These are phyloP conservation scores for Sciaenops ocellatus DNA, from an alignment of 2,797 vertebrate genomes.

Conservation along the genomic window DNA sequence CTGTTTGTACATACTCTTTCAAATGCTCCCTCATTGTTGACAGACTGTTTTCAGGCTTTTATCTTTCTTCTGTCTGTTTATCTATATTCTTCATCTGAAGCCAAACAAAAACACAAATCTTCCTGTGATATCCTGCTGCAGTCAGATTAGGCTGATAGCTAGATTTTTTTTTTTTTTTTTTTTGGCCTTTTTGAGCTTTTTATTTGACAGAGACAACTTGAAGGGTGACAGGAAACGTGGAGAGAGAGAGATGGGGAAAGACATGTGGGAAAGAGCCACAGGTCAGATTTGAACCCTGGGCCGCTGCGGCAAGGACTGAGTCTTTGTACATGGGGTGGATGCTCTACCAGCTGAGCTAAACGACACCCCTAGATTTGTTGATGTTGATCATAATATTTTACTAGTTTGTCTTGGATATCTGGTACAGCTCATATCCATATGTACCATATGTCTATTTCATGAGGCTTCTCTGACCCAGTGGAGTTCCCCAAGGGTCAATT, in stretches of 20 bases:
- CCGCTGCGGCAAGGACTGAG: too few relatives aligned
- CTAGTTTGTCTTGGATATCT: not conserved
- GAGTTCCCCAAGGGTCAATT: slow-evolving; percentile 3
- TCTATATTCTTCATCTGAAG: not conserved
- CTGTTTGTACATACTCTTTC: not conserved
- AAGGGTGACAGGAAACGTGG: too few relatives aligned
- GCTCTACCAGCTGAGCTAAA: too few relatives aligned
- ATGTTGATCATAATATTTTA: not conserved
- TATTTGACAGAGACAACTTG: too few relatives aligned
- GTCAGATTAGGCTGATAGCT: not conserved
- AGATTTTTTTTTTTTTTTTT: too few relatives aligned
- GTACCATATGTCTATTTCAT: not conserved
- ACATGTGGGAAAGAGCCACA: too few relatives aligned
- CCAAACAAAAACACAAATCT: not conserved
- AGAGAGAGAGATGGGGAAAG: too few relatives aligned
- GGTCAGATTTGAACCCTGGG: too few relatives aligned
- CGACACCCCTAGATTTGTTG: not conserved
- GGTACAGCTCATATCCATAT: not conserved
- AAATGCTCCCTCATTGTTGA: slow-evolving; percentile 9
- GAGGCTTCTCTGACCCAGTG: not conserved
- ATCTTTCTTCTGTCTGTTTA: not conserved
- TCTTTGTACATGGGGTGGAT: too few relatives aligned
- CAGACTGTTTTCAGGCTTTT: not conserved
- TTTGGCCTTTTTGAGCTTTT: too few relatives aligned
- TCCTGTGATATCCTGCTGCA: not conserved